A percentile compares a stretch with the other conserved stretches of the same genome.
These are phyloP conservation scores for Montipora foliosa DNA, from an alignment of 64 coral and sea anemone species.

Conservation along the genomic window DNA sequence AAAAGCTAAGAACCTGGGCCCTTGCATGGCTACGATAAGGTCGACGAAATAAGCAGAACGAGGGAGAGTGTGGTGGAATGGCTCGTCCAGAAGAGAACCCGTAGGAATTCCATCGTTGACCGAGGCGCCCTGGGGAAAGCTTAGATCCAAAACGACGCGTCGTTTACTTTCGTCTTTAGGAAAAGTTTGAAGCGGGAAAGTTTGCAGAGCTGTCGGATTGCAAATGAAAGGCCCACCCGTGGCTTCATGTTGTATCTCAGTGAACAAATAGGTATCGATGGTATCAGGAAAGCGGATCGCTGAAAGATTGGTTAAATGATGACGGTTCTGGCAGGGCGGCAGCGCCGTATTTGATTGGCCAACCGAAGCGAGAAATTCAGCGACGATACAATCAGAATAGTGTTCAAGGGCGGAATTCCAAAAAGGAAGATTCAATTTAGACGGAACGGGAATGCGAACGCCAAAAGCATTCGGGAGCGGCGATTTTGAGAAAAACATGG, in stretches of 20 bases:
- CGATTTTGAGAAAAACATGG: no score
- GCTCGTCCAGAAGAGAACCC: neutral
- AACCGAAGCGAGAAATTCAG: no score
- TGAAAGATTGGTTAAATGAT: neutral
- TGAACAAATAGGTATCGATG: neutral
- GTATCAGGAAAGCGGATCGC: neutral
- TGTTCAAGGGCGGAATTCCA: no score
- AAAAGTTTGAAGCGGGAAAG: conserved; percentile 20
- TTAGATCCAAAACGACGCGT: neutral
- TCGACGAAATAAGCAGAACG: neutral
- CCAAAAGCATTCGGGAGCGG: conserved; percentile 13
- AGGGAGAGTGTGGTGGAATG: neutral
- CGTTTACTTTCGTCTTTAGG: conserved; percentile 2
- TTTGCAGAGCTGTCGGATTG: neutral
- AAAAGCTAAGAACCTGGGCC: neutral
- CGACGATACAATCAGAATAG: no score
- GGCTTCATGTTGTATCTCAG: conserved; percentile 16
- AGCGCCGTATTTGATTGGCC: no score
- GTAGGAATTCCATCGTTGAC: conserved; percentile 45
- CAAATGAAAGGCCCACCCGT: conserved; percentile 17
- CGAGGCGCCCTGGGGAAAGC: neutral
- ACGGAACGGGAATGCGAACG: neutral
- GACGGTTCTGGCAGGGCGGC: no score
- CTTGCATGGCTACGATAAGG: neutral
- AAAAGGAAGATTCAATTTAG: neutral